Evolutionary conservation across 2,797 vertebrate genomes (phyloP).

Genomic region (Cuniculus paca): DNA sequence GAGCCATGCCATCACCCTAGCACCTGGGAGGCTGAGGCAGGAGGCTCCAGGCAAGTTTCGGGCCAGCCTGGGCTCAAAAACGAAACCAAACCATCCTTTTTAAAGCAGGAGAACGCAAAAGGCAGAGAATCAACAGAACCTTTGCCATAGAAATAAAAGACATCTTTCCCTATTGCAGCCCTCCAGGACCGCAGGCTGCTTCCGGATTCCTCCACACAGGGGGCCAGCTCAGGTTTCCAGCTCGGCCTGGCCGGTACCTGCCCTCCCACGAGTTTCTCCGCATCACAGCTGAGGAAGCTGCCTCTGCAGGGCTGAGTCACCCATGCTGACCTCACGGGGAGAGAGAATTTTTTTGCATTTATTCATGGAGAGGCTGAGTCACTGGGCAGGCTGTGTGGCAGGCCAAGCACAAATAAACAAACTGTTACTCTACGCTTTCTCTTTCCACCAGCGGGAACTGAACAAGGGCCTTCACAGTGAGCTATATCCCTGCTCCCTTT

Average conservation of each 20-base stretch:
- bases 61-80: not conserved
- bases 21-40: not conserved
- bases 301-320: constrained; percentile 16
- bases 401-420: not conserved
- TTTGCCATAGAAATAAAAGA: not conserved
- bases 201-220: not conserved
- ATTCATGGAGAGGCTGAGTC: not conserved
- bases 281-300: not conserved
- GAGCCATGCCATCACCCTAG: not conserved
- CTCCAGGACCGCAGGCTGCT: not conserved
- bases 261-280: not conserved
- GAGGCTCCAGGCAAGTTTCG: not conserved
- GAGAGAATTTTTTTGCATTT: not conserved
- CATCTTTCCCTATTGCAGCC: not conserved
- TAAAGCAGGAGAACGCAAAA: not conserved
- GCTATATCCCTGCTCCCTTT: not conserved
- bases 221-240: not conserved
- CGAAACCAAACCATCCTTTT: not conserved
- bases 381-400: not conserved
- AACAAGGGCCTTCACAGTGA: not conserved
- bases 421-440: not conserved
- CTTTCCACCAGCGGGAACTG: not conserved
- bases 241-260: not conserved
- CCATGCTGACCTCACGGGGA: not conserved
- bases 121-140: not conserved